phyloP scores from a whole-genome alignment of 2,797 vertebrate genomes.

The Apodemus agrarius region DNA sequence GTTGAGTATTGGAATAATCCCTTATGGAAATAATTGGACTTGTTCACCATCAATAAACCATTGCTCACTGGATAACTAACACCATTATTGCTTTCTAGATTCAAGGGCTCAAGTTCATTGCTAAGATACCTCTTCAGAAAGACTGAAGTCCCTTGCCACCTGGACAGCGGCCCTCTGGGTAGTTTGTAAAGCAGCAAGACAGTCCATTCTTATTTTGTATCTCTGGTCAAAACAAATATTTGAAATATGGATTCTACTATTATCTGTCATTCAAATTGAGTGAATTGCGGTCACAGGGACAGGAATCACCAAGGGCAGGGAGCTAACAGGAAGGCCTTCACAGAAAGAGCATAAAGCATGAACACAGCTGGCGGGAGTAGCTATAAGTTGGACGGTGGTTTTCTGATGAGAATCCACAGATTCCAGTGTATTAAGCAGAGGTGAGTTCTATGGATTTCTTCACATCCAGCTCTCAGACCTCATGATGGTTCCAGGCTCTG shows the following conservation, averaged over 20 bases:
- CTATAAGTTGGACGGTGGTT: not conserved
- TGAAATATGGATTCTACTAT: not conserved
- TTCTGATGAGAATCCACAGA: not conserved
- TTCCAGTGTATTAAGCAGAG: not conserved
- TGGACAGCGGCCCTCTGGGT: not conserved
- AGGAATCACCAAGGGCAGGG: not conserved
- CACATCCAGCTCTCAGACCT: not conserved
- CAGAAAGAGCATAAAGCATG: not conserved
- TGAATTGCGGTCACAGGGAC: not conserved
- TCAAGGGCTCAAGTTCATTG: not conserved
- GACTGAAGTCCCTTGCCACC: not conserved
- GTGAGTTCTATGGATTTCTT: not conserved
- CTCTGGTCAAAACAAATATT: conserved; percentile 44
- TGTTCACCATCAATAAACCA: not conserved
- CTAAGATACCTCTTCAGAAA: not conserved
- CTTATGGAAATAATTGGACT: not conserved
- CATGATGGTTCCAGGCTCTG: not conserved
- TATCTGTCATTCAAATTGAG: not conserved
- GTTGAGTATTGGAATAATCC: not conserved
- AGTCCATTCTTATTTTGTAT: not conserved
- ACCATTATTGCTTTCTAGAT: not conserved
- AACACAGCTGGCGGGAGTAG: not conserved
- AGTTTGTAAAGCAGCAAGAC: conserved; percentile 21
- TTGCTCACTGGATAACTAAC: not conserved
- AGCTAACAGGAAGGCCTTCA: not conserved